Evolutionary conservation across 2,113 vertebrate genomes (phyloP).

Genomic region (Pheucticus melanocephalus): DNA sequence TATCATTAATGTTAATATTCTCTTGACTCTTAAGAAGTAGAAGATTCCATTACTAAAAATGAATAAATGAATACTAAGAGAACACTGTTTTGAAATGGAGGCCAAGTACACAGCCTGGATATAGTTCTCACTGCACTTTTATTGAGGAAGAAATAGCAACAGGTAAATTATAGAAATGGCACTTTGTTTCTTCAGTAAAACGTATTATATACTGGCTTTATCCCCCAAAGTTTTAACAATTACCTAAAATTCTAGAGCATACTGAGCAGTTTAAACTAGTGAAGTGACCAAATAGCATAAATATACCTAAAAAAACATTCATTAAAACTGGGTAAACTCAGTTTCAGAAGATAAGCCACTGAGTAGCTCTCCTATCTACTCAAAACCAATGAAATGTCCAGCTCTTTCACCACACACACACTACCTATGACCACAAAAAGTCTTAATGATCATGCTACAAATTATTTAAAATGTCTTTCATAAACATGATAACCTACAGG

Average conservation of each 20-base stretch:
- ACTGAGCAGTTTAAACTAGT: background rate
- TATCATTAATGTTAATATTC: slow-evolving; percentile 63
- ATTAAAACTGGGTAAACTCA: background rate
- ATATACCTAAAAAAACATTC: background rate
- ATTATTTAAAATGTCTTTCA: background rate
- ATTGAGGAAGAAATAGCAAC: background rate
- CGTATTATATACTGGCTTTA: background rate
- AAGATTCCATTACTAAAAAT: slow-evolving; percentile 43
- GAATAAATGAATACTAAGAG: slow-evolving; percentile 67
- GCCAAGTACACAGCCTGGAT: background rate
- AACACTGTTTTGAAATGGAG: slow-evolving; percentile 4
- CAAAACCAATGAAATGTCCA: background rate
- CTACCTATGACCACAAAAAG: background rate
- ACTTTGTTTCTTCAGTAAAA: background rate
- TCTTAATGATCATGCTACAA: background rate
- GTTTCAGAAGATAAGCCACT: background rate
- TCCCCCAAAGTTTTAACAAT: background rate
- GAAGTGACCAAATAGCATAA: background rate
- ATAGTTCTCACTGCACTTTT: background rate
- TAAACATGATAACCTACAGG: background rate
- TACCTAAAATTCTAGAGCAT: background rate
- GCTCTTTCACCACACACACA: background rate
- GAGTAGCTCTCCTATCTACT: background rate
- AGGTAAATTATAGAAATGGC: background rate
- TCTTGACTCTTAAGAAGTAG: slow-evolving; percentile 26